phyloP scores from a whole-genome alignment of 2,113 vertebrate species.

The Heterocephalus glaber region DNA sequence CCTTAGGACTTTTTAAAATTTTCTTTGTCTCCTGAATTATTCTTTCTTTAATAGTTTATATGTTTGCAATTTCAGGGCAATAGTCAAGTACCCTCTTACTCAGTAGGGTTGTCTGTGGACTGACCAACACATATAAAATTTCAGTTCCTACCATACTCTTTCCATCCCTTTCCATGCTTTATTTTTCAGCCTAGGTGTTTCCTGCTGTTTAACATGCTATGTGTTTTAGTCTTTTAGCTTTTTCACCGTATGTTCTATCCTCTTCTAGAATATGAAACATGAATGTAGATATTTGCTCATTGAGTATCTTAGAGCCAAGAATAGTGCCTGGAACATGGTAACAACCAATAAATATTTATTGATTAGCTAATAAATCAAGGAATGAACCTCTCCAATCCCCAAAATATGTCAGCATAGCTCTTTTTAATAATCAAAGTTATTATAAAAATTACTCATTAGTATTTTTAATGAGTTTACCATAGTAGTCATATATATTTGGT shows the following conservation, averaged over 20 bases:
- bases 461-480: background rate
- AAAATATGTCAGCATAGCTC: background rate
- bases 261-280: background rate
- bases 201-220: background rate
- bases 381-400: background rate
- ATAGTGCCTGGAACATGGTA: background rate
- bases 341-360: background rate
- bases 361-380: background rate
- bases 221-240: background rate
- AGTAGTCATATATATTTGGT: background rate
- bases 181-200: background rate
- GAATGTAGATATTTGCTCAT: background rate
- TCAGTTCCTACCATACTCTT: background rate
- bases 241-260: background rate
- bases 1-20: background rate
- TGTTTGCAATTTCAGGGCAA: background rate
- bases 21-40: background rate
- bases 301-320: background rate
- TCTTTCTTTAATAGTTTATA: background rate
- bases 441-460: background rate
- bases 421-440: background rate
- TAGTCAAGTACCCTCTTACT: background rate
- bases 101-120: background rate
- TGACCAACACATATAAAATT: background rate
- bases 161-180: background rate